phyloP scores from a whole-genome alignment of 2,888 invertebrate genomes.

The Xestobium rufovillosum region DNA sequence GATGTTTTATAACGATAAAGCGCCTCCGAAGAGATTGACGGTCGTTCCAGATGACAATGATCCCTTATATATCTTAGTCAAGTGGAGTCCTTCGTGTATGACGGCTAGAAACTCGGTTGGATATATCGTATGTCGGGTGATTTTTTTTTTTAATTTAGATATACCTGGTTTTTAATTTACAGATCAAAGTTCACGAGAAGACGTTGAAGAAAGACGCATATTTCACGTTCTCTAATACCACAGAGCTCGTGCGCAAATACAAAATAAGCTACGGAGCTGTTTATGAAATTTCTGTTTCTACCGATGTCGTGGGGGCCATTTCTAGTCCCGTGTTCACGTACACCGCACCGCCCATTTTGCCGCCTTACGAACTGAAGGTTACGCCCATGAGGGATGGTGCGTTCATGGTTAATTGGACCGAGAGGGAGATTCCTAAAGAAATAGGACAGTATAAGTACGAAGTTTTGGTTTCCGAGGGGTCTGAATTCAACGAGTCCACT shows the following conservation, averaged over 20 bases:
- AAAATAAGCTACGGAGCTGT: slow-evolving; percentile 44
- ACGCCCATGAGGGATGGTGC: slow-evolving; percentile 54
- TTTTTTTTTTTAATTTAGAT: too few relatives aligned
- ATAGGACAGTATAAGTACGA: slow-evolving; percentile 49
- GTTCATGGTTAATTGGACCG: slow-evolving; percentile 60
- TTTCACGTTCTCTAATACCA: slow-evolving; percentile 47
- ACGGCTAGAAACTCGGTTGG: slow-evolving; percentile 43
- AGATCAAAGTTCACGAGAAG: slow-evolving; percentile 49
- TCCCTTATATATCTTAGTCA: slow-evolving; percentile 50
- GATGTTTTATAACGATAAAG: slow-evolving; percentile 58
- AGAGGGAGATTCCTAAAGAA: slow-evolving; percentile 39
- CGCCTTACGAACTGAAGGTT: slow-evolving; percentile 58
- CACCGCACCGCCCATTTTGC: slow-evolving; percentile 50
- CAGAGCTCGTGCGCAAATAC: slow-evolving; percentile 46
- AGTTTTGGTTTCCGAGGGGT: slow-evolving; percentile 51
- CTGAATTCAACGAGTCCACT: slow-evolving; percentile 30
- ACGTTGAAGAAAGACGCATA: slow-evolving; percentile 41
- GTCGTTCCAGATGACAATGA: slow-evolving; percentile 40
- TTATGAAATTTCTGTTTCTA: slow-evolving; percentile 48
- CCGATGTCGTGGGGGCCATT: slow-evolving; percentile 43
- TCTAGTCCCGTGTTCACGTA: slow-evolving; percentile 46
- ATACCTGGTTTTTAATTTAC: slow-evolving; percentile 29
- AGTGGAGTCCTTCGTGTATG: slow-evolving; percentile 68
- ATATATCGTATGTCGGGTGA: slow-evolving; percentile 51
- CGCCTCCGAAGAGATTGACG: slow-evolving; percentile 61